These are phyloP conservation scores for Lacerta bilineata DNA, from an alignment of 2,797 vertebrate species.

Conservation along the genomic window DNA sequence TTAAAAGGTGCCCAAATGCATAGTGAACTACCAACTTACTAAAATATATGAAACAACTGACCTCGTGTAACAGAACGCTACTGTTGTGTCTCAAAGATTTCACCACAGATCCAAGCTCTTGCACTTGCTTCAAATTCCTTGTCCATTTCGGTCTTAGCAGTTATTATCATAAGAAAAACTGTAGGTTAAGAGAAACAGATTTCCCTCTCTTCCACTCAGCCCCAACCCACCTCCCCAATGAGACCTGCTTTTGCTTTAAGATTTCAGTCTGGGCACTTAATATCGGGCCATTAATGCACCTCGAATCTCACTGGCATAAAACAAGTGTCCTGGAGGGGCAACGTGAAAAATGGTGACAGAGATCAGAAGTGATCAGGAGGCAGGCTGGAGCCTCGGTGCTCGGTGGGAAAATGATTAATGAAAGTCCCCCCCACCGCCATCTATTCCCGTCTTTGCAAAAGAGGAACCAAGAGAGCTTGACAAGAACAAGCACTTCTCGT, in stretches of 20 bases:
- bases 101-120: fast-evolving
- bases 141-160: background rate
- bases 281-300: constrained; percentile 47
- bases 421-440: constrained; percentile 42
- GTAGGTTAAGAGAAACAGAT: constrained; percentile 1
- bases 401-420: constrained; percentile 63
- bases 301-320: constrained; percentile 48
- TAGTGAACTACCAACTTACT: too few relatives aligned
- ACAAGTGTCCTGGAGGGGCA: constrained; percentile 48
- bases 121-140: fast-evolving
- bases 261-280: constrained; percentile 41
- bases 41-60: too few relatives aligned
- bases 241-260: constrained; percentile 26
- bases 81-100: background rate
- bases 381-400: constrained; percentile 56
- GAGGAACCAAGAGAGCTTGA: constrained; percentile 50
- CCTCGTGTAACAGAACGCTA: too few relatives aligned
- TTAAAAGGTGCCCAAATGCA: too few relatives aligned
- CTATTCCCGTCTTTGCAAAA: constrained; percentile 50
- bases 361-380: constrained; percentile 65
- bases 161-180: background rate
- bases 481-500: constrained; percentile 49
- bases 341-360: constrained; percentile 58
- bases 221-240: background rate
- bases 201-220: constrained; percentile 3